Evolutionary conservation across 2,797 vertebrate species (phyloP), one percentile per base, ranked within the genome.

Genomic region (Brachyrhaphis roseni): DNA sequence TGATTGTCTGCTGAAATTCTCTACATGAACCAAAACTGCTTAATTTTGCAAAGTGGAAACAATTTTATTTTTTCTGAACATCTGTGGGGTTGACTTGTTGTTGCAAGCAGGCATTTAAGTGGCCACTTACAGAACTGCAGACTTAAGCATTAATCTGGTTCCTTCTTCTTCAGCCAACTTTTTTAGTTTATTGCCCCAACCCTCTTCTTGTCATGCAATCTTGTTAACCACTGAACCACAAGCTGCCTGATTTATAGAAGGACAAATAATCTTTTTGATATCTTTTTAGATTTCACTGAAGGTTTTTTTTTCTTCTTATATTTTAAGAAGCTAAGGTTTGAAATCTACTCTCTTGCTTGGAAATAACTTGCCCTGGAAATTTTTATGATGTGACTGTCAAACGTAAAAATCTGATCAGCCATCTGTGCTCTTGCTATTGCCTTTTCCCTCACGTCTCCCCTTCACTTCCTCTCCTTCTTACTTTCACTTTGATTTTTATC

Each of bases 371-470:
- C 26, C 20, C 36, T 23, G 46, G 86, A 90, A 75, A 84, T 78
- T 91, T 89, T 89, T 91, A 90, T 82, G 89, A 88, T 90, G 75
- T 49, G 28, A 47, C 55, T 87, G 87, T 91, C 87, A 79, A 82
- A 77, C 53, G 53, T 55, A 86, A 73, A 89, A 88, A 92, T 92
- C 20, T 20, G 79, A 88, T 93, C 88, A 72, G 82, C 36, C 23
- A 64, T 62, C 80, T 83, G 75, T 80, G 74, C 78, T 55, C 82
- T 85, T 86, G 47, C 88, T 92, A 83, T 84, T 85, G 78, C 84
- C 8, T 26, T 36, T 51, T 45, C 72, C 79, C 88, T 82, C 84
- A 80, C 88, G 87, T 76, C 83, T 86, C 88, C 83, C 89, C 87
- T 79, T 79, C 74, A 79, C 82, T 81, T 81, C 79, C 80, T 36